Percentiles rank a stretch among this genome's conserved stretches.
These are phyloP conservation scores for Anhinga anhinga DNA, from an alignment of 2,113 vertebrate species.

Conservation along the genomic window DNA sequence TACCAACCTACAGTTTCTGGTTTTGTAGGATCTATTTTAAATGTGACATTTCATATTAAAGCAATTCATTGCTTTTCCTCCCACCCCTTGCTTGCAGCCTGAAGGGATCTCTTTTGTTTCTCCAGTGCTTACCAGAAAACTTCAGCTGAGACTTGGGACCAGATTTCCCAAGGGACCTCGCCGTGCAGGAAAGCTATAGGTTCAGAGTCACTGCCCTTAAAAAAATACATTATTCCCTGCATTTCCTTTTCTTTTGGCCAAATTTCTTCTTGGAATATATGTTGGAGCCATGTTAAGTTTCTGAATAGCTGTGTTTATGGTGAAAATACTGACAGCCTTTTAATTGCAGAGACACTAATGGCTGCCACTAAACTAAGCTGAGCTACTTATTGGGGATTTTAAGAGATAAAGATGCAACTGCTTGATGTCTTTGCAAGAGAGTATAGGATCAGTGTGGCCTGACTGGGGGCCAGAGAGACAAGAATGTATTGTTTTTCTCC, in stretches of 20 bases:
- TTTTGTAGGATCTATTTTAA: background rate
- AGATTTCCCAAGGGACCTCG: background rate
- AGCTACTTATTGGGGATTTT: background rate
- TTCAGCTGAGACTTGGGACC: background rate
- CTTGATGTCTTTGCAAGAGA: background rate
- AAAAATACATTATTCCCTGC: background rate
- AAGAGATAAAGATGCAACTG: background rate
- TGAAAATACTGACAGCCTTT: background rate
- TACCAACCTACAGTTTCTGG: background rate
- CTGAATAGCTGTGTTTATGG: background rate
- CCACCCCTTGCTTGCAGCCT: background rate
- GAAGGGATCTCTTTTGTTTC: background rate
- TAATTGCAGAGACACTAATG: background rate
- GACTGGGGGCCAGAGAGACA: background rate
- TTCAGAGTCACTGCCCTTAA: background rate
- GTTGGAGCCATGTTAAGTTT: background rate
- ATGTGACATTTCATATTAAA: background rate
- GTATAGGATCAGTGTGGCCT: background rate
- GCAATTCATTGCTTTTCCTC: background rate
- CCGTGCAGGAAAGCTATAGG: background rate
- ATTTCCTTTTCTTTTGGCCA: background rate
- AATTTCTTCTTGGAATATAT: background rate
- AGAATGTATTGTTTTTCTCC: background rate
- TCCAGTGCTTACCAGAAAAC: background rate
- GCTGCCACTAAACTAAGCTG: background rate